Conservation (phyloP, 1,140 invertebrate genomes). For the Heliconius hermathena region DNA sequence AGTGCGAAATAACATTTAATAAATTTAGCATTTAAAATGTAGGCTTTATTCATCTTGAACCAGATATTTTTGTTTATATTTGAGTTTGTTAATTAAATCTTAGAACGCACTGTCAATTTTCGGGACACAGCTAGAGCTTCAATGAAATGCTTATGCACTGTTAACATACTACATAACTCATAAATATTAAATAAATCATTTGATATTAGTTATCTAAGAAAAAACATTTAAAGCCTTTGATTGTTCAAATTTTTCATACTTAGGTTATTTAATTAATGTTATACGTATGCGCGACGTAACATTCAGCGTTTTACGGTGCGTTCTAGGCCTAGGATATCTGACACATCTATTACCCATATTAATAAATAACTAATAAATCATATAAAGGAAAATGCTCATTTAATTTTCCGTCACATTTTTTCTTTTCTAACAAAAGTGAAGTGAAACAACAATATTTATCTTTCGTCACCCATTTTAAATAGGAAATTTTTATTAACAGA, state of each 20-base stretch:
- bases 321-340: conserved; percentile 13
- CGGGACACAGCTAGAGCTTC: conserved; percentile 2
- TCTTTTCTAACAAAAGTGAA: not conserved
- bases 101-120: conserved; percentile 14
- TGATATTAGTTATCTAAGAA: not conserved
- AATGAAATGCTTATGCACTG: not conserved
- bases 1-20: conserved; percentile 27
- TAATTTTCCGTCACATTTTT: conserved; percentile 13
- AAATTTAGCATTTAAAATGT: conserved; percentile 10
- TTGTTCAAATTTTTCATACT: not conserved
- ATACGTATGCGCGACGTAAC: not conserved
- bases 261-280: not conserved
- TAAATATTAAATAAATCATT: not conserved
- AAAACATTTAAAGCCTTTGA: not conserved
- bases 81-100: conserved; percentile 14
- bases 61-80: not conserved
- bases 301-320: conserved; percentile 12
- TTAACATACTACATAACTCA: not conserved
- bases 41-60: conserved; percentile 1
- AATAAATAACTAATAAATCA: conserved; percentile 15
- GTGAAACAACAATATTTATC: not conserved
- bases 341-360: conserved; percentile 11
- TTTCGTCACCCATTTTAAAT: too few species aligned
- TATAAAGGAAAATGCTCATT: conserved; percentile 21
- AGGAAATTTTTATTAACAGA: too few species aligned